phyloP scores from a whole-genome alignment of 1,140 invertebrate species.

The Glossosoma conforme region DNA sequence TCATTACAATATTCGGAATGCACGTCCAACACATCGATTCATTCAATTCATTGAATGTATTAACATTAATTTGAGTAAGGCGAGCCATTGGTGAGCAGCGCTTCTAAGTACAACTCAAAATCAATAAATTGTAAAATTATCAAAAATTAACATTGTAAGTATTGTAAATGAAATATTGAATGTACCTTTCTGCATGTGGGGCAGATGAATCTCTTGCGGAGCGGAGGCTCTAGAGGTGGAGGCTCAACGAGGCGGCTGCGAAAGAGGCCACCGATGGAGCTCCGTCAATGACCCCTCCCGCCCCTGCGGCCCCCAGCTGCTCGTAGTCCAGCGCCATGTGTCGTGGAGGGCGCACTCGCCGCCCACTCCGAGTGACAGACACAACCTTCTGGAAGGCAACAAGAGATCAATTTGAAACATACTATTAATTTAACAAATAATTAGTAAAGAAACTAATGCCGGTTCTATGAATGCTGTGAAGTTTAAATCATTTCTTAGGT shows the following conservation, averaged over 20 bases:
- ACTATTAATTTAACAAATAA: too few species aligned
- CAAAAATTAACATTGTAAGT: background rate
- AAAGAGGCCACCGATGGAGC: too few species aligned
- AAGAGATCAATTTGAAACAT: too few species aligned
- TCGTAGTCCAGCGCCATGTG: slow-evolving; percentile 17
- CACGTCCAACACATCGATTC: too few species aligned
- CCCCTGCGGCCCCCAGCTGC: background rate
- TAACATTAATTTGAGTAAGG: too few species aligned
- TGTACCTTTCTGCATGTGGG: slow-evolving; percentile 20
- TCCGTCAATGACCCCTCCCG: background rate
- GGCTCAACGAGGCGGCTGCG: background rate
- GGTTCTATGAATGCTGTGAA: slow-evolving; percentile 6
- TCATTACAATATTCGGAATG: too few species aligned
- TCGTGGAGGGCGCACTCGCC: slow-evolving; percentile 10
- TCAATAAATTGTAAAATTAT: background rate
- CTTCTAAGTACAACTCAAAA: too few species aligned
- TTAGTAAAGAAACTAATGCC: too few species aligned
- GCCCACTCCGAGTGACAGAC: slow-evolving; percentile 17
- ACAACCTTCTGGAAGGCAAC: too few species aligned
- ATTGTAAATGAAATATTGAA: background rate
- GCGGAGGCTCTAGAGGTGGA: background rate
- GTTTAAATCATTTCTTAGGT: slow-evolving; percentile 2
- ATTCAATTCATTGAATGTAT: too few species aligned
- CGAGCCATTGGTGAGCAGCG: too few species aligned
- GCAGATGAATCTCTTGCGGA: slow-evolving; percentile 12